Percentiles rank a stretch among this genome's conserved stretches.
Conservation (phyloP, 2,888 invertebrate species). For the Pseudoips prasinana region DNA sequence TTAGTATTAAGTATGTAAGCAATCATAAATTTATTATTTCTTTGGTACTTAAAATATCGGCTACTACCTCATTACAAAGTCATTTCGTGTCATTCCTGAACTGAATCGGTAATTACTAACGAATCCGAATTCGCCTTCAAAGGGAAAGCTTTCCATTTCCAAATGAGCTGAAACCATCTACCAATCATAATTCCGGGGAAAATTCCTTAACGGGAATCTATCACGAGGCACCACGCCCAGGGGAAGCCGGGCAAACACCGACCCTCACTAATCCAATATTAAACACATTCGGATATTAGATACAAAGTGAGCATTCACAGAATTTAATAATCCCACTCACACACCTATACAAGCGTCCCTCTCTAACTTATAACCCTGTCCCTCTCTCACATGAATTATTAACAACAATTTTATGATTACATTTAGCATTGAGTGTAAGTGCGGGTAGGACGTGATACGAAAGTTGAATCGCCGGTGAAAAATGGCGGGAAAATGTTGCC, state of each 20-base stretch:
- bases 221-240: slow-evolving; percentile 63
- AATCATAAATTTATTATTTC: no score
- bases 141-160: slow-evolving; percentile 57
- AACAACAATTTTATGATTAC: slow-evolving; percentile 81
- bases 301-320: slow-evolving; percentile 81
- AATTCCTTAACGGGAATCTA: slow-evolving; percentile 61
- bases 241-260: slow-evolving; percentile 47
- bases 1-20: no score
- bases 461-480: slow-evolving; percentile 69
- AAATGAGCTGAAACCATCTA: slow-evolving; percentile 58
- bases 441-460: slow-evolving; percentile 69
- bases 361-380: slow-evolving; percentile 37
- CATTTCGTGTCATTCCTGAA: slow-evolving; percentile 11
- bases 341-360: slow-evolving; percentile 46
- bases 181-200: slow-evolving; percentile 73
- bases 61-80: background rate
- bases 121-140: slow-evolving; percentile 26
- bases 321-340: slow-evolving; percentile 78
- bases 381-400: slow-evolving; percentile 70
- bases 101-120: slow-evolving; percentile 22
- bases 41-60: no score
- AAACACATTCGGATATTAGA: slow-evolving; percentile 81
- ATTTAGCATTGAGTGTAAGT: slow-evolving; percentile 75
- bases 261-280: slow-evolving; percentile 79
- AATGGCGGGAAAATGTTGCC: slow-evolving; percentile 71